Conservation (phyloP, 1,140 invertebrate genomes). For the Philopotamus ludificatus region DNA sequence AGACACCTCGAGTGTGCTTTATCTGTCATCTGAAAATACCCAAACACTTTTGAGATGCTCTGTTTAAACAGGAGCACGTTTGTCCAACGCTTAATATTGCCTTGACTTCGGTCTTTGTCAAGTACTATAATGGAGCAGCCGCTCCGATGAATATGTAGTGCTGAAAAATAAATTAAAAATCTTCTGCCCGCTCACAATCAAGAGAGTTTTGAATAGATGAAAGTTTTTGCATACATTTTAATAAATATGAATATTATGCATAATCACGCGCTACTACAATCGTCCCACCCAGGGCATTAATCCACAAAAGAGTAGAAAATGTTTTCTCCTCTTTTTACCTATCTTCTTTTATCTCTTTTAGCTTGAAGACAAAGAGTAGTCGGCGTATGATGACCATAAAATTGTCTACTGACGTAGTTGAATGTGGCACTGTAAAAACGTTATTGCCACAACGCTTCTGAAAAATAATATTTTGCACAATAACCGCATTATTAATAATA, state of each 20-base stretch:
- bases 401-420: slow-evolving; percentile 1
- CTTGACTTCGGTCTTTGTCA: no score
- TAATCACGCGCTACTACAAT: no score
- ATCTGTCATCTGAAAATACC: slow-evolving; percentile 1
- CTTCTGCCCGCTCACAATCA: no score
- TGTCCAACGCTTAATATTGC: no score
- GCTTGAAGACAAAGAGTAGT: slow-evolving; percentile 12
- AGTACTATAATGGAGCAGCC: no score
- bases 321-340: neutral
- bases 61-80: neutral
- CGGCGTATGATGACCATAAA: slow-evolving; percentile 10
- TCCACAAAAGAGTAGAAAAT: neutral
- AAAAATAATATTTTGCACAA: no score
- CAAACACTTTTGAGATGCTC: neutral
- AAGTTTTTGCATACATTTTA: neutral
- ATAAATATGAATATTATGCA: neutral
- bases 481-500: no score
- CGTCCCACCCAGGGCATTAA: neutral
- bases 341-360: slow-evolving; percentile 16
- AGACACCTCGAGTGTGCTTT: slow-evolving; percentile 5
- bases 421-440: neutral
- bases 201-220: no score
- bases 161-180: no score
- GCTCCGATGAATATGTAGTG: no score
- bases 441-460: no score